phyloP scores from a whole-genome alignment of 2,797 vertebrate species.

The Poliocrania exsul region DNA sequence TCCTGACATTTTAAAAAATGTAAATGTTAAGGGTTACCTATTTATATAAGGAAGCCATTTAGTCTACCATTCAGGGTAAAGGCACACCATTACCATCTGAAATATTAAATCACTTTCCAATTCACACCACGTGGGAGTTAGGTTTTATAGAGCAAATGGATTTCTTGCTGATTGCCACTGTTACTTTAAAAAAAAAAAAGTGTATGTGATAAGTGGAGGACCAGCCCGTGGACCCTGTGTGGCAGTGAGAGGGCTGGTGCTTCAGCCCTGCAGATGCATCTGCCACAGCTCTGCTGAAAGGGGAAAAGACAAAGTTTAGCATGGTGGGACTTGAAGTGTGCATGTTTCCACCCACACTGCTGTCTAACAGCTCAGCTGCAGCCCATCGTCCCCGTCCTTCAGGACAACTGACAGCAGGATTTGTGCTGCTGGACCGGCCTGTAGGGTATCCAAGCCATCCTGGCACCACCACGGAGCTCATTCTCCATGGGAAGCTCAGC shows the following conservation, averaged over 20 bases:
- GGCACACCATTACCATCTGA: neutral
- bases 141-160: neutral
- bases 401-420: neutral
- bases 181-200: neutral
- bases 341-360: neutral
- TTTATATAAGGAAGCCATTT: neutral
- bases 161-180: neutral
- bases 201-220: neutral
- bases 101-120: conserved; percentile 26
- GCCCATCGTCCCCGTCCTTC: neutral
- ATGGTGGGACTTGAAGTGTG: neutral
- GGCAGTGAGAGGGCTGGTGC: neutral
- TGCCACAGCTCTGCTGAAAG: neutral
- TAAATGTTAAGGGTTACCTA: conserved; percentile 3
- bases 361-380: neutral
- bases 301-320: neutral
- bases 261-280: neutral
- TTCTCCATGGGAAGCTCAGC: neutral
- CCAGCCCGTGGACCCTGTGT: neutral
- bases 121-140: neutral
- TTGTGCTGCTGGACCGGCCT: neutral
- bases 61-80: neutral
- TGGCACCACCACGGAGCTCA: neutral
- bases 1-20: neutral
- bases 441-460: neutral